phyloP scores from a whole-genome alignment of 2,113 vertebrate species.

The Colaptes auratus region DNA sequence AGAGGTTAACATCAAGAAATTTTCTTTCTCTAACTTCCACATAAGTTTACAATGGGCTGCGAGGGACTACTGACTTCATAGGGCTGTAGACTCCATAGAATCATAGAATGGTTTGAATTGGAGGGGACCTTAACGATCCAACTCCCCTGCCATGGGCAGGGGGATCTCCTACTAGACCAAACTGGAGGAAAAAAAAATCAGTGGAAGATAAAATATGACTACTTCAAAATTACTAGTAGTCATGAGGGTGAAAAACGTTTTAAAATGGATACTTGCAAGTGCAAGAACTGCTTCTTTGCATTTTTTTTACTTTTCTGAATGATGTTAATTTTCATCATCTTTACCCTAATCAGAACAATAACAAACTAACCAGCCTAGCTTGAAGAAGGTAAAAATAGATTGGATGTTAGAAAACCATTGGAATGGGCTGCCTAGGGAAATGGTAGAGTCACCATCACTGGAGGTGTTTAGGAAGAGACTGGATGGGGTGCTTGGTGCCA shows the following conservation, averaged over 20 bases:
- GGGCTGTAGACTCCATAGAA: neutral
- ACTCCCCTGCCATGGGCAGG: no score
- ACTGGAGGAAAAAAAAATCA: neutral
- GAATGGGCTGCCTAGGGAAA: no score
- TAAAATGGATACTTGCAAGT: neutral
- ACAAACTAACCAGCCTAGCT: neutral
- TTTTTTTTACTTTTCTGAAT: neutral
- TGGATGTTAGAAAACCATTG: no score
- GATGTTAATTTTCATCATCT: neutral
- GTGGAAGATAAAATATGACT: neutral
- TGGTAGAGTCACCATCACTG: no score
- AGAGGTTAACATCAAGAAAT: neutral
- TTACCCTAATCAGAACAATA: neutral
- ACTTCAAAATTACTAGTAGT: neutral
- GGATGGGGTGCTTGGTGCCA: no score
- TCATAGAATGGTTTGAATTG: neutral
- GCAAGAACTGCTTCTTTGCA: neutral
- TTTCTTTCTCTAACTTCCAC: neutral
- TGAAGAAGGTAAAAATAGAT: no score
- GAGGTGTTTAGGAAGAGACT: no score
- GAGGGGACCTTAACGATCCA: no score
- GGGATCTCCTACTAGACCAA: neutral
- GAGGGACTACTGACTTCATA: neutral
- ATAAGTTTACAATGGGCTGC: neutral
- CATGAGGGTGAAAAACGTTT: neutral